Base-by-base conservation (phyloP, 2,888 invertebrate genomes). In the Panorpa germanica region DNA sequence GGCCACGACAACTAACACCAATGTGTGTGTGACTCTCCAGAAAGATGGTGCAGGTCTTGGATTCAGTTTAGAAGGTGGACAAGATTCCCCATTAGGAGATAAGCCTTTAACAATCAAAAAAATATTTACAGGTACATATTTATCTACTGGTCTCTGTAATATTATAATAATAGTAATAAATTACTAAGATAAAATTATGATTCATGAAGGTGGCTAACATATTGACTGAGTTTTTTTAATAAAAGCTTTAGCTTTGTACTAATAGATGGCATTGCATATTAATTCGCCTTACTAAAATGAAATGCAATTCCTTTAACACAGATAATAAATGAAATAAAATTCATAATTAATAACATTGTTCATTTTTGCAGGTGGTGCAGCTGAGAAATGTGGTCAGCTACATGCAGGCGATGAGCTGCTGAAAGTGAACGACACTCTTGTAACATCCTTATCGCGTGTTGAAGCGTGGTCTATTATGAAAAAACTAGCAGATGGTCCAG, bases 401-500 rank as follows among this genome's bases (percentile, higher is more conserved):
- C 64, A 70, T 47, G 77, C 80, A 40, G 86, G 86, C 31, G 90
- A 93, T 50, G 82, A 88, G 55, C 66, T 93, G 39, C 54, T 88
- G 19, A 68, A 71, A 40, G 80, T 90, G 30, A 86, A 88, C 43
- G 78, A 75, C 30, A 67, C 67, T 38, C 74, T 80, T 41, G 75
- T 86, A 46, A 70, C 74, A 37, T 66, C 70, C 35, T 75, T 85
- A 66, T 77, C 88, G n/a, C 71, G 91, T 44, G 85, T 86, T 40
- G 86, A 90, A 57, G 90, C 86, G 31, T 91, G 91, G 91, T 81
- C 81, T 41, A 70, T 80, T 36, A 76, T 93, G 61, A 91, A 91
- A 55, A 78, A 81, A 44, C 55, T 91, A 39, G 78, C 83, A 31
- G 74, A 82, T 47, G 91, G 91, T 33, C 70, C 73, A 46, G 75